phyloP scores from a whole-genome alignment of 2,888 invertebrate species.

The Uloborus plumipes region DNA sequence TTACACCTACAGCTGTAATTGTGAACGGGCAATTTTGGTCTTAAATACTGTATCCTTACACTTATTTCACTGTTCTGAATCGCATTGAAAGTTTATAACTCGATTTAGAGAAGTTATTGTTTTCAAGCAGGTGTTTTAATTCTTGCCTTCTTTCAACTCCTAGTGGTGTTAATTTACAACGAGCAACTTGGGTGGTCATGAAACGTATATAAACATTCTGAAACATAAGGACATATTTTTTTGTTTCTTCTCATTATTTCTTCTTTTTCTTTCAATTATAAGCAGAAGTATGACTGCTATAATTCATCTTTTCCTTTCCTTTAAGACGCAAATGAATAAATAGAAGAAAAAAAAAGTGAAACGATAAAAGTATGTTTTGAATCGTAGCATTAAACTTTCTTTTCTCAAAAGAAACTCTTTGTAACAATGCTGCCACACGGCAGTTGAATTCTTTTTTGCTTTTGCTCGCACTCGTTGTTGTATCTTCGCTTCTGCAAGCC shows the following conservation, averaged over 20 bases:
- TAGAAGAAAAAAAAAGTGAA: background rate
- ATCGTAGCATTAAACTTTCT: background rate
- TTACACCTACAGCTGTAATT: slow-evolving; percentile 26
- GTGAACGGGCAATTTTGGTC: slow-evolving; percentile 28
- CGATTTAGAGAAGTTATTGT: slow-evolving; percentile 55
- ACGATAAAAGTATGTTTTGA: background rate
- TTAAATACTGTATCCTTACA: slow-evolving; percentile 36
- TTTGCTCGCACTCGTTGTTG: background rate
- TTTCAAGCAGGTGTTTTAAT: slow-evolving; percentile 53
- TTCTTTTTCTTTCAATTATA: slow-evolving; percentile 29
- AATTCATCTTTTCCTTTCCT: background rate
- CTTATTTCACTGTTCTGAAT: slow-evolving; percentile 30
- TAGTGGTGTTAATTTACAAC: slow-evolving; percentile 38
- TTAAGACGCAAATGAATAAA: background rate
- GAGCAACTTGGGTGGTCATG: slow-evolving; percentile 51
- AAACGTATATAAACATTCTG: slow-evolving; percentile 23
- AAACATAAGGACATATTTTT: slow-evolving; percentile 10
- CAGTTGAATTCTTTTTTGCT: background rate
- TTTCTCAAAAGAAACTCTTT: background rate
- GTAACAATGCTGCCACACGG: background rate
- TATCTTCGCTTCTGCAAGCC: background rate
- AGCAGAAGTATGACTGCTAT: background rate
- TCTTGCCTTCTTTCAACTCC: slow-evolving; percentile 39
- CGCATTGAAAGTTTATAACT: slow-evolving; percentile 53
- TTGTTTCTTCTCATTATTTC: slow-evolving; percentile 20